Evolutionary conservation across 64 coral and sea anemone species (phyloP), one percentile per base, ranked within the genome.

Genomic region (Pachyseris speciosa): DNA sequence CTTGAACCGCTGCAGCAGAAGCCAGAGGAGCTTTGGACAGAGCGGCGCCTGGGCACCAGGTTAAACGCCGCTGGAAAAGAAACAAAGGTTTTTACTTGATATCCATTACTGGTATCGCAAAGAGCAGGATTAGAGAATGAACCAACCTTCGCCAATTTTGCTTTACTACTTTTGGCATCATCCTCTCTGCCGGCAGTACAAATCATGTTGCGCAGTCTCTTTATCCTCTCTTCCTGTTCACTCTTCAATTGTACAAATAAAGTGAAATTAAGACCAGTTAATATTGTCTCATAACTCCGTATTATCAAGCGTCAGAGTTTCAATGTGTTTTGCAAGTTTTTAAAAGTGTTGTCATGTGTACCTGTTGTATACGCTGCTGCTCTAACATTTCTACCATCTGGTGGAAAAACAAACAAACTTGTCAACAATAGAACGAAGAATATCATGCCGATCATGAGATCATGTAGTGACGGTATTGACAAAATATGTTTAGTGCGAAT

Each of bases 1-100:
- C 33, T 13, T 68, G 61, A 1, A 90, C 88, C 0, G 87, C 59
- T 41, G 88, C 74, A 3, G 88, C 74, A 17, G 87, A 80, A 16
- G 75, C 47, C 0, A 90, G 88, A 22, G 88, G 88, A 16, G 75
- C 48, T 16, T 65, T 90, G 1, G 88, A 80, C 8, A 90, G 77
- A 47, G 43, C 27, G 15, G 88, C 88, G 5, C 88, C 88, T 39
- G 88, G 88, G 44, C 88, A 90, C 88, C 88, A 90, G 15, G 88
- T 90, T 48, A 80, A 75, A 53, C 88, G 75, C 28, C 88, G 45
- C 83, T 81, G 77, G 12, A 9, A 34, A 71, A 37, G 13, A 37
- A 61, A 16, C 8, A 55, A 16, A 55, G 20, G 7, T 2, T 22
- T 44, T 19, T 2, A 20, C 20, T 26, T 31, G 47, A 79, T 16